A percentile compares a stretch with the other conserved stretches of the same genome.
Evolutionary conservation across 64 coral and sea anemone species (phyloP).

Genomic region (Porites lutea): DNA sequence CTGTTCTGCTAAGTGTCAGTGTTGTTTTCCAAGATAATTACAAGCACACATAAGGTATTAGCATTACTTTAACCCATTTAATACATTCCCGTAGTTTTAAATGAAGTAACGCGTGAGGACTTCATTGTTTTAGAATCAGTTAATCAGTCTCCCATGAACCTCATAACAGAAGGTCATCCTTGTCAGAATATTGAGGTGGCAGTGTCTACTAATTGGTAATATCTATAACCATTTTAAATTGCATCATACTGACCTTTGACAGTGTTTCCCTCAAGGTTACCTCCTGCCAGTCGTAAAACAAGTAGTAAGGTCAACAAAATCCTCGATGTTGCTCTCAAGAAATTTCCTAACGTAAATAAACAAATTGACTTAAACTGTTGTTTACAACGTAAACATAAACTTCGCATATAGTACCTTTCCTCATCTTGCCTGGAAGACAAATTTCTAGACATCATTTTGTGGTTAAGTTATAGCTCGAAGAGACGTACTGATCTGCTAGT

Average conservation of each 20-base stretch:
- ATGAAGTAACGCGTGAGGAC: no score
- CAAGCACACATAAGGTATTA: no score
- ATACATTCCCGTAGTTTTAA: no score
- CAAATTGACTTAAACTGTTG: not conserved
- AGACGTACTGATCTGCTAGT: not conserved
- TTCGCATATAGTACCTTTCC: not conserved
- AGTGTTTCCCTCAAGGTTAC: not conserved
- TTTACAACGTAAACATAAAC: not conserved
- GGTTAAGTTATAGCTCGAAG: not conserved
- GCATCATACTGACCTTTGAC: constrained; percentile 5
- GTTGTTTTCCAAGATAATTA: no score
- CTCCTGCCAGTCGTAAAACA: not conserved
- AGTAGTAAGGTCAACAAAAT: not conserved
- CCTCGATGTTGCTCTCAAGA: not conserved
- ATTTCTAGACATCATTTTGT: constrained; percentile 14
- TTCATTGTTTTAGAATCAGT: no score
- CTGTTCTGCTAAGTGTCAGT: no score
- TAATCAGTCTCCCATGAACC: no score
- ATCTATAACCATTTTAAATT: no score
- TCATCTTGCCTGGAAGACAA: not conserved
- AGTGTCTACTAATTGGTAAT: no score
- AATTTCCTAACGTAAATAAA: not conserved
- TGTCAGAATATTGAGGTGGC: no score
- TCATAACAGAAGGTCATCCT: no score
- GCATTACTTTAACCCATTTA: no score